These are phyloP conservation scores for Ctenopoma multispine DNA, from an alignment of 2,797 vertebrate species.

Conservation along the genomic window DNA sequence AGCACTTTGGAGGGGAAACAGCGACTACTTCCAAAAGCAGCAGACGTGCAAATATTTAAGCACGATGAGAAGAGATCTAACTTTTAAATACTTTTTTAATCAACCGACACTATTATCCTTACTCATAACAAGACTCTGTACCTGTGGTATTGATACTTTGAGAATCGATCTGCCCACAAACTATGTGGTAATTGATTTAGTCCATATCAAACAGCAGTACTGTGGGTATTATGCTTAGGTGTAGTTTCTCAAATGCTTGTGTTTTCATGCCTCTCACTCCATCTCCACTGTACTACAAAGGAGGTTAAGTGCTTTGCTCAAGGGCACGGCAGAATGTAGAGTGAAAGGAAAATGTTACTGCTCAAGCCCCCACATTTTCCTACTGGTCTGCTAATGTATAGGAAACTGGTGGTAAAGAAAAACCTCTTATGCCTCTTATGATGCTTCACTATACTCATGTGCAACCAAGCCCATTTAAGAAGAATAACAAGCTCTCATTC, in stretches of 20 bases:
- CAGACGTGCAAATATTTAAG: too few species aligned
- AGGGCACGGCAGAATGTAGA: not conserved
- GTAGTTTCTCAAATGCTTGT: not conserved
- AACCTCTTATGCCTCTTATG: not conserved
- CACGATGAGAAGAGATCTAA: too few species aligned
- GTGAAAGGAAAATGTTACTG: not conserved
- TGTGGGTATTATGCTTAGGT: not conserved
- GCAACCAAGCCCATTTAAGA: conserved; percentile 10
- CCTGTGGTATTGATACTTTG: too few species aligned
- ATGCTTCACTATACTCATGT: conserved; percentile 9
- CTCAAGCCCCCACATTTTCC: conserved; percentile 7
- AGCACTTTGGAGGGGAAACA: too few species aligned
- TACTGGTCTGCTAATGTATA: conserved; percentile 1
- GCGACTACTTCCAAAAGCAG: too few species aligned
- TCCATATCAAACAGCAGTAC: not conserved
- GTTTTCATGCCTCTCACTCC: not conserved
- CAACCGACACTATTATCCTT: too few species aligned
- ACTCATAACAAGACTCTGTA: too few species aligned
- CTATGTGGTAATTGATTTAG: not conserved
- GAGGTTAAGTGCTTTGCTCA: conserved; percentile 7
- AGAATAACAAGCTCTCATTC: conserved; percentile 7
- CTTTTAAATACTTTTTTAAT: too few species aligned
- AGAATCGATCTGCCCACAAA: too few species aligned
- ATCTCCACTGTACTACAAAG: not conserved
- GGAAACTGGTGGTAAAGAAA: not conserved